Evolutionary conservation across 2,888 invertebrate genomes (phyloP).

Genomic region (Germaria angustata): DNA sequence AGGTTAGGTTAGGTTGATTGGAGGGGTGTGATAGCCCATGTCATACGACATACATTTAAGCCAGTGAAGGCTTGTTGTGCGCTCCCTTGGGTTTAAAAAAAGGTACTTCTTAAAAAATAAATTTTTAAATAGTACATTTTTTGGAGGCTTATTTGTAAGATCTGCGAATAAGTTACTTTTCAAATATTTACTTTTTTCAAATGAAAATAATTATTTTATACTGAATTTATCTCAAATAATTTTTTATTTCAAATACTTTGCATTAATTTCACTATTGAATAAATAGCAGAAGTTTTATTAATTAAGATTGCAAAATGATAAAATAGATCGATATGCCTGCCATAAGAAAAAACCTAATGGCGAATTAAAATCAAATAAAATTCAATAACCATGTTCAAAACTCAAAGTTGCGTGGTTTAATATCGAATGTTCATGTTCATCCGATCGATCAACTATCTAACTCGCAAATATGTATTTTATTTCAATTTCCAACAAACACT

Average conservation of each 20-base stretch:
- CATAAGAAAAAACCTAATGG: background rate
- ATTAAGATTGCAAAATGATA: conserved; percentile 26
- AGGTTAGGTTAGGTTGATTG: too few relatives aligned
- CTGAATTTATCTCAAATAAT: background rate
- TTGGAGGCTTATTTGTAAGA: too few relatives aligned
- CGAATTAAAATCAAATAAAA: conserved; percentile 23
- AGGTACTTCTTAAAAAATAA: too few relatives aligned
- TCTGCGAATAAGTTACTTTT: too few relatives aligned
- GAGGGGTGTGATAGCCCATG: too few relatives aligned
- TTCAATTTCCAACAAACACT: conserved; percentile 24
- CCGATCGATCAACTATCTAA: conserved; percentile 45
- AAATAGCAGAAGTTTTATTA: conserved; percentile 21
- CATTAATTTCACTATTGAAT: conserved; percentile 8
- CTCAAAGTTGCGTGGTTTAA: conserved; percentile 40
- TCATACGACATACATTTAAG: too few relatives aligned
- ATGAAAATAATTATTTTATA: background rate
- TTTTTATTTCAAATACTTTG: conserved; percentile 1
- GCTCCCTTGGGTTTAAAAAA: too few relatives aligned
- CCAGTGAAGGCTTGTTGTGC: too few relatives aligned
- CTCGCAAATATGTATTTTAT: conserved; percentile 25
- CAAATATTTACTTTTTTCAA: background rate
- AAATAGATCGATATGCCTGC: conserved; percentile 25
- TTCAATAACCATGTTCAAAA: conserved; percentile 17
- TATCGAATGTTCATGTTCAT: conserved; percentile 35
- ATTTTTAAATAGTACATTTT: too few relatives aligned